Evolutionary conservation across 2,888 invertebrate genomes (phyloP).

Genomic region (Drosophila falleni): DNA sequence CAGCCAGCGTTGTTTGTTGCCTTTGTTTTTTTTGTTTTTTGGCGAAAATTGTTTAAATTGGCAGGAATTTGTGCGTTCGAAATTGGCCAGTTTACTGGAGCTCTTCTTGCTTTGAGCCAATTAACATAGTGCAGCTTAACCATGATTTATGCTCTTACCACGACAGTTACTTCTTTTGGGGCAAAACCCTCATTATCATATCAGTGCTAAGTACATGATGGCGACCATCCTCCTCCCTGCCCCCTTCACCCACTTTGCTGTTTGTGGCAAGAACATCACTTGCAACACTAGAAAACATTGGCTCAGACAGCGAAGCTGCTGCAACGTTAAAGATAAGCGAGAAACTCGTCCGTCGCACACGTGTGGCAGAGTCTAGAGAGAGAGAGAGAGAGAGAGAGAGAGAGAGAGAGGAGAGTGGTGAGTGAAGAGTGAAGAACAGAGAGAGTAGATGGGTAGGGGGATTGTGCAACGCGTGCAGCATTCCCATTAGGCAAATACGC

Average conservation of each 20-base stretch:
- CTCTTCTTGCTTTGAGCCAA: conserved; percentile 57
- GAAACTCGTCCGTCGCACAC: conserved; percentile 23
- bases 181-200: conserved; percentile 75
- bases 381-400: neutral
- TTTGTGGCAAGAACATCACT: conserved; percentile 31
- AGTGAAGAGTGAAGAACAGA: too few relatives aligned
- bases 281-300: conserved; percentile 44
- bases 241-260: too few relatives aligned
- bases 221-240: conserved; percentile 1
- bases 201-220: conserved; percentile 57
- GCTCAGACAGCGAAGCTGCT: conserved; percentile 38
- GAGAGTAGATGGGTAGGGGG: neutral
- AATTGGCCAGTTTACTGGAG: conserved; percentile 42
- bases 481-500: conserved; percentile 71
- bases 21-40: conserved; percentile 51
- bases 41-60: conserved; percentile 77
- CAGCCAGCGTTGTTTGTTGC: conserved; percentile 20
- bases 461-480: conserved; percentile 46
- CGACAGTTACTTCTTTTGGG: conserved; percentile 3
- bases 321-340: conserved; percentile 60
- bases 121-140: conserved; percentile 79
- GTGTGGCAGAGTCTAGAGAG: conserved; percentile 16
- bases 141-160: conserved; percentile 69
- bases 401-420: too few relatives aligned
- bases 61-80: conserved; percentile 70